These are phyloP conservation scores for Montipora efflorescens DNA, from an alignment of 64 coral and sea anemone species.

Conservation along the genomic window DNA sequence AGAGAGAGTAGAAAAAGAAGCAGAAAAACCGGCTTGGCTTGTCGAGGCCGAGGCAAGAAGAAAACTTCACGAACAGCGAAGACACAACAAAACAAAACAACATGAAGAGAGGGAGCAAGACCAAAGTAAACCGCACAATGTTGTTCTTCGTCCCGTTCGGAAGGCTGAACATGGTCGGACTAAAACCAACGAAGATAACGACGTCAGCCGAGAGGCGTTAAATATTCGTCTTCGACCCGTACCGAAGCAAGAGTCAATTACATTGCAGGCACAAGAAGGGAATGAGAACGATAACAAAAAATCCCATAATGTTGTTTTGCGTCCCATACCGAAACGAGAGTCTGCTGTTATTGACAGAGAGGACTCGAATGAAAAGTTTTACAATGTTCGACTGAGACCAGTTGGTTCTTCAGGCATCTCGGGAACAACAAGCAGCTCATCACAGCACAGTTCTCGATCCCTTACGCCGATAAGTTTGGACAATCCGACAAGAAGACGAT, in stretches of 20 bases:
- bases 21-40: conserved; percentile 73
- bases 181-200: conserved; percentile 41
- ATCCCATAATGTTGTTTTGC: neutral
- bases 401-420: neutral
- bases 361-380: neutral
- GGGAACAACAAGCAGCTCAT: neutral
- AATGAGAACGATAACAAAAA: neutral
- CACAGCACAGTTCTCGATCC: neutral
- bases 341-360: neutral
- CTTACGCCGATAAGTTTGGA: conserved; percentile 21
- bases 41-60: conserved; percentile 66
- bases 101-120: neutral
- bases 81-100: conserved; percentile 16
- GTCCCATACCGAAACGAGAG: conserved; percentile 11
- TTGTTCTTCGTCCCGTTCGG: conserved; percentile 33
- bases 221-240: neutral
- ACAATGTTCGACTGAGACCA: conserved; percentile 35
- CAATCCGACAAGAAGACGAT: neutral
- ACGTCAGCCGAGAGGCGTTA: neutral
- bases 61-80: conserved; percentile 61
- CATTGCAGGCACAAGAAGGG: neutral
- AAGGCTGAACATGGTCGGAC: conserved; percentile 43
- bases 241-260: neutral
- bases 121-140: neutral
- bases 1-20: conserved; percentile 60